phyloP scores from a whole-genome alignment of 2,113 vertebrate genomes.

The Ammodytes marinus region DNA sequence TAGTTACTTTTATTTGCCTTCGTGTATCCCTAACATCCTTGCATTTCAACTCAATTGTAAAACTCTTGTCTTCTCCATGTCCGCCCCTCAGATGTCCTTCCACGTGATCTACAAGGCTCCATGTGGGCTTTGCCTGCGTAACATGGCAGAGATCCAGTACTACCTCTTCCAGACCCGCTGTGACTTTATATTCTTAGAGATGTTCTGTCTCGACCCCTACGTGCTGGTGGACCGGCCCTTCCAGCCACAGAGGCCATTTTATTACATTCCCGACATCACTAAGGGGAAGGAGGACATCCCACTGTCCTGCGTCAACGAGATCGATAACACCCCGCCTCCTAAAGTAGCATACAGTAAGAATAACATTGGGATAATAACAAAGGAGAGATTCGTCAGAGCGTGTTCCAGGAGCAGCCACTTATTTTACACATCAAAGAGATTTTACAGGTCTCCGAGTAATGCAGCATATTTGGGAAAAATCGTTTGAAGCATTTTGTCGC shows the following conservation, averaged over 20 bases:
- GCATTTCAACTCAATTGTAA: neutral
- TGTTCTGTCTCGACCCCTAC: conserved; percentile 98
- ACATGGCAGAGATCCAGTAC: conserved; percentile 95
- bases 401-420: neutral
- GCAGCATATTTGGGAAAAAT: neutral
- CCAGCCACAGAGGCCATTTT: conserved; percentile 94
- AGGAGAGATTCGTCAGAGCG: neutral
- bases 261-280: conserved; percentile 96
- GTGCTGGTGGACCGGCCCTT: conserved; percentile 96
- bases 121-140: conserved; percentile 93
- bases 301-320: conserved; percentile 97
- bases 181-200: conserved; percentile 96
- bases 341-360: conserved; percentile 94
- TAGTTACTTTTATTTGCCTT: no score
- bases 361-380: neutral
- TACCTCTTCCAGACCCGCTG: conserved; percentile 95
- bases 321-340: conserved; percentile 92
- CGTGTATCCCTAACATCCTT: neutral
- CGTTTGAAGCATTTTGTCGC: neutral
- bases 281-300: conserved; percentile 93
- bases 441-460: neutral
- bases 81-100: conserved; percentile 89
- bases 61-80: neutral
- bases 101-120: conserved; percentile 97
- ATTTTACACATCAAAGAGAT: no score